phyloP scores from a whole-genome alignment of 2,797 vertebrate species.

The Antrozous pallidus region DNA sequence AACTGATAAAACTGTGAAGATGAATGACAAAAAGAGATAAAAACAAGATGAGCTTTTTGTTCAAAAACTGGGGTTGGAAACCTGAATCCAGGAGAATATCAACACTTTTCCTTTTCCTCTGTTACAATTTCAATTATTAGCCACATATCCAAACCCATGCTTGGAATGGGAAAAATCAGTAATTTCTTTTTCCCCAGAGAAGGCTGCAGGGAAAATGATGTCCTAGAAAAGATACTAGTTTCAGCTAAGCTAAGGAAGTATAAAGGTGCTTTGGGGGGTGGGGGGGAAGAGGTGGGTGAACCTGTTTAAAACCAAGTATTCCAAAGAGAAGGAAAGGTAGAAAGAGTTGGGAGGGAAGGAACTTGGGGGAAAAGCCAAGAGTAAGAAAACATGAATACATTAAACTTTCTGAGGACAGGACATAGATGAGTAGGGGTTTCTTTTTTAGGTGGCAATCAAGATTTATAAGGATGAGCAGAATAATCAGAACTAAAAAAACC shows the following conservation, averaged over 20 bases:
- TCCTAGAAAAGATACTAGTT: neutral
- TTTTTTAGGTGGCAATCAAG: neutral
- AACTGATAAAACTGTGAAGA: neutral
- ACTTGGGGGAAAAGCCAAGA: neutral
- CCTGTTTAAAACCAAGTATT: conserved; percentile 2
- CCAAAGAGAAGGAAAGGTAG: neutral
- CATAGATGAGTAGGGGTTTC: neutral
- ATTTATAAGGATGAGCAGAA: neutral
- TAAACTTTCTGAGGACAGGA: neutral
- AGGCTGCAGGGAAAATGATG: neutral
- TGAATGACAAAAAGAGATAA: neutral
- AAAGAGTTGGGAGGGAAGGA: neutral
- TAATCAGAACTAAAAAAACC: conserved; percentile 9
- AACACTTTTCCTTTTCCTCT: neutral
- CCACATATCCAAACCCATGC: neutral
- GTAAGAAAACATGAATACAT: neutral
- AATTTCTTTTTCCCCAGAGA: neutral
- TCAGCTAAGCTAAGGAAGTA: neutral
- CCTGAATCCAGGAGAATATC: neutral
- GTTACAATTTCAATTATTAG: neutral
- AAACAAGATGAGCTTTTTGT: neutral
- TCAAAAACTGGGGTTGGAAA: neutral
- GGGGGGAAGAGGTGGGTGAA: neutral
- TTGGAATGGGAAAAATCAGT: neutral
- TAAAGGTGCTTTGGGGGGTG: neutral